Percentiles rank a stretch among this genome's conserved stretches.
These are phyloP conservation scores for Acestrorhynchus altus DNA, from an alignment of 2,797 vertebrate species.

Conservation along the genomic window DNA sequence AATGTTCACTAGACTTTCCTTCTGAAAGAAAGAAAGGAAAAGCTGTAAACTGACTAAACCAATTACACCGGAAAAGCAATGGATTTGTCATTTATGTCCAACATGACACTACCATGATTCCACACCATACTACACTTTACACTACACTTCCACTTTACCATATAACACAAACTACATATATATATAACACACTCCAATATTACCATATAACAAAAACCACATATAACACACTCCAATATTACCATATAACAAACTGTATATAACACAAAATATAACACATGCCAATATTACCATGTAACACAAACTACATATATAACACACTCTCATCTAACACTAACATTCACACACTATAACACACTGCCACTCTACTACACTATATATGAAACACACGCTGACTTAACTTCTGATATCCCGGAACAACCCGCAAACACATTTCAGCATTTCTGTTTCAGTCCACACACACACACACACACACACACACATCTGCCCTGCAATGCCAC, in stretches of 20 bases:
- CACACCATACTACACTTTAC: too few relatives aligned
- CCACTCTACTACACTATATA: not conserved
- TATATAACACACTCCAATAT: too few relatives aligned
- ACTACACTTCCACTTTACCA: not conserved
- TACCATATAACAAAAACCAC: not conserved
- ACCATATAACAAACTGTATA: not conserved
- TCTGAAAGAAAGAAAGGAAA: not conserved
- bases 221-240: not conserved
- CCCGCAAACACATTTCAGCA: slow-evolving; percentile 72
- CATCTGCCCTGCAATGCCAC: slow-evolving; percentile 3
- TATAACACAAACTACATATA: not conserved
- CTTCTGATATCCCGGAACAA: slow-evolving; percentile 5
- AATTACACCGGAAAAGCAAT: not conserved
- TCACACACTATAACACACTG: not conserved
- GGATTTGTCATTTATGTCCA: not conserved
- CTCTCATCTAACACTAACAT: too few relatives aligned
- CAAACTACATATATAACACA: not conserved
- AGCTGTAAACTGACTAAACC: not conserved
- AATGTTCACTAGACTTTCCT: not conserved
- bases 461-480: slow-evolving; percentile 6
- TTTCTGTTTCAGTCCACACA: not conserved
- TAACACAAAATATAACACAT: too few relatives aligned
- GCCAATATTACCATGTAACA: not conserved
- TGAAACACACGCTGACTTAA: not conserved
- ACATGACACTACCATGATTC: too few relatives aligned